Percentiles rank a stretch among this genome's conserved stretches.
Conservation (phyloP, 2,797 vertebrate genomes). For the Anabas testudineus region DNA sequence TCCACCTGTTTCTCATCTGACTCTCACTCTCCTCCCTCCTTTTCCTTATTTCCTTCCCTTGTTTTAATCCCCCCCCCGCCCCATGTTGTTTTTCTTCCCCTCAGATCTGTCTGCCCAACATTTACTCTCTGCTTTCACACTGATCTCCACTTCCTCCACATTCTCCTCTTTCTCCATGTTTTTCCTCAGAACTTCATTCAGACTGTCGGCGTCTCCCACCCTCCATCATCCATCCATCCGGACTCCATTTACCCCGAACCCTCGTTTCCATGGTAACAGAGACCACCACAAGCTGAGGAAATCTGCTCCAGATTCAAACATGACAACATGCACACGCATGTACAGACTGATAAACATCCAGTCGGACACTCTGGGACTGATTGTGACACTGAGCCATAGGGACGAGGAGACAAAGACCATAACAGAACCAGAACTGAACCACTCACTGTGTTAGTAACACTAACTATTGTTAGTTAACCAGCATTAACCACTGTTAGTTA, state of each 20-base stretch:
- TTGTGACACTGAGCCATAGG: too few relatives aligned
- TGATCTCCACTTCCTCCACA: conserved; percentile 12
- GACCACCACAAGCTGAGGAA: conserved; percentile 34
- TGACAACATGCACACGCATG: neutral
- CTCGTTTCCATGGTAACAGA: conserved; percentile 63
- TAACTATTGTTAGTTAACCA: too few relatives aligned
- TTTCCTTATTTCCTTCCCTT: too few relatives aligned
- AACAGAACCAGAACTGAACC: too few relatives aligned
- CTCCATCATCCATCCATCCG: too few relatives aligned
- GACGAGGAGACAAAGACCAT: too few relatives aligned
- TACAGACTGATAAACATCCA: too few relatives aligned
- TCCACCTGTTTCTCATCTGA: too few relatives aligned
- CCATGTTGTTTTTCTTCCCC: neutral
- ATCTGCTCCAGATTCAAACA: conserved; percentile 8
- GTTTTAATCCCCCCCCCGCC: neutral
- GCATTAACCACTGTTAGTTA: too few relatives aligned
- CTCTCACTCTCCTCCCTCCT: neutral
- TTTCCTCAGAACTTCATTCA: neutral
- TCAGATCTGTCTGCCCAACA: conserved; percentile 34
- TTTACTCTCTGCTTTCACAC: conserved; percentile 16
- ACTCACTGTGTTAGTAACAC: too few relatives aligned
- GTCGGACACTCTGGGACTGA: too few relatives aligned
- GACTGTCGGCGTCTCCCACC: conserved; percentile 7
- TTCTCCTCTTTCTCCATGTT: too few relatives aligned
- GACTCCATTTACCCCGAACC: conserved; percentile 15